Evolutionary conservation across 2,113 vertebrate genomes (phyloP).

Genomic region (Lepus europaeus): DNA sequence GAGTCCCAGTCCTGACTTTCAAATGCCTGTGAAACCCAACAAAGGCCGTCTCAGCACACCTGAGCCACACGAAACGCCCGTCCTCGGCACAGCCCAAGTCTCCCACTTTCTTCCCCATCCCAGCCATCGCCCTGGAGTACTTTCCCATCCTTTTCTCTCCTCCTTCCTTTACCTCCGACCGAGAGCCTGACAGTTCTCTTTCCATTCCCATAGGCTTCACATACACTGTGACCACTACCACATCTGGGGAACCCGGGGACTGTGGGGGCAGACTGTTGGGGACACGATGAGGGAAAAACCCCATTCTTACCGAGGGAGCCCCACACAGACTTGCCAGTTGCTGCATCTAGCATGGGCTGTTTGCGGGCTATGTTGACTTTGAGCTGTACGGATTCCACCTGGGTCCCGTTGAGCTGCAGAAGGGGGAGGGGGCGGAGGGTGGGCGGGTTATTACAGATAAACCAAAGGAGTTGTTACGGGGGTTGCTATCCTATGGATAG

Average conservation of each 20-base stretch:
- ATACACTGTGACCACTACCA: neutral
- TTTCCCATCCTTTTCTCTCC: neutral
- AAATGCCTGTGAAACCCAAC: neutral
- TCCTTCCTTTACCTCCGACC: neutral
- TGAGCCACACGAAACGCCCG: neutral
- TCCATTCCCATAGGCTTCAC: neutral
- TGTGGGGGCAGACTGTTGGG: neutral
- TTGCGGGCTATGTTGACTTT: constrained; percentile 96
- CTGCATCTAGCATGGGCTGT: constrained; percentile 95
- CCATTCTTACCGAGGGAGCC: constrained; percentile 92
- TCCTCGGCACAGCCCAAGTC: no score
- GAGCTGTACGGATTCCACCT: constrained; percentile 91
- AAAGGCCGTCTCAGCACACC: neutral
- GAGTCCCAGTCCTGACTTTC: neutral
- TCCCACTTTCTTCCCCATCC: neutral
- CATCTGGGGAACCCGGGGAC: neutral
- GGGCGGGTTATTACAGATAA: neutral
- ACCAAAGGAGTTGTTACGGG: neutral
- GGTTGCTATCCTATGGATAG: neutral
- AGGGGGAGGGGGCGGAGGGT: constrained; percentile 12
- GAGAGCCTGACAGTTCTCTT: neutral
- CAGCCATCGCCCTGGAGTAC: neutral
- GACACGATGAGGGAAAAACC: neutral
- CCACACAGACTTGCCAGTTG: constrained; percentile 94
- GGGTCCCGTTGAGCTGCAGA: constrained; percentile 90